Percentiles rank a stretch among this genome's conserved stretches.
Evolutionary conservation across 2,113 vertebrate genomes (phyloP).

Genomic region (Leucosticte australis): DNA sequence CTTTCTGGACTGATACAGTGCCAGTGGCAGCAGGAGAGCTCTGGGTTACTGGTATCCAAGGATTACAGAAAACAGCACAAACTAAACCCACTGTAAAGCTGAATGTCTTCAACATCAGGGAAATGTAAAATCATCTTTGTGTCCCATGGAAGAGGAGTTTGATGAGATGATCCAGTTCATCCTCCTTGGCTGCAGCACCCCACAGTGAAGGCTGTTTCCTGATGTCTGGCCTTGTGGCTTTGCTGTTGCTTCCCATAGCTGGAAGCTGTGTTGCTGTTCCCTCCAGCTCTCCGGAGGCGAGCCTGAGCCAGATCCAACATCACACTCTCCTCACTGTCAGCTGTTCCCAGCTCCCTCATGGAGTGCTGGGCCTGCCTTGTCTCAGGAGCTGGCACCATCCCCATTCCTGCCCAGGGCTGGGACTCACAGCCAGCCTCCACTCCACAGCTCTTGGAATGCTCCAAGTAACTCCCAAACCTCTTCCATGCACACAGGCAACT

Average conservation of each 20-base stretch:
- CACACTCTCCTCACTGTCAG: not conserved
- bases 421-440: not conserved
- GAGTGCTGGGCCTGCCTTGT: not conserved
- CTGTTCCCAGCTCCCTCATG: not conserved
- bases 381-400: not conserved
- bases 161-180: not conserved
- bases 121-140: not conserved
- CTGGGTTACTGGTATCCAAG: not conserved
- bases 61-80: not conserved
- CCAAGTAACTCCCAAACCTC: not conserved
- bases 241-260: conserved; percentile 13
- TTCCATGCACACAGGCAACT: not conserved
- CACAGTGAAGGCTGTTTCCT: not conserved
- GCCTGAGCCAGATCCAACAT: not conserved
- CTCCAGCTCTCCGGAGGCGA: not conserved
- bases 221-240: not conserved
- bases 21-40: not conserved
- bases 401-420: not conserved
- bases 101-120: not conserved
- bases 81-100: not conserved
- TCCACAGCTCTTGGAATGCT: not conserved
- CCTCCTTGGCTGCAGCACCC: not conserved
- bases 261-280: not conserved
- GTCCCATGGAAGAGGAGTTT: rapidly evolving
- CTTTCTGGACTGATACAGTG: not conserved